phyloP scores from a whole-genome alignment of 1,140 invertebrate genomes.

The Chelonus insularis region DNA sequence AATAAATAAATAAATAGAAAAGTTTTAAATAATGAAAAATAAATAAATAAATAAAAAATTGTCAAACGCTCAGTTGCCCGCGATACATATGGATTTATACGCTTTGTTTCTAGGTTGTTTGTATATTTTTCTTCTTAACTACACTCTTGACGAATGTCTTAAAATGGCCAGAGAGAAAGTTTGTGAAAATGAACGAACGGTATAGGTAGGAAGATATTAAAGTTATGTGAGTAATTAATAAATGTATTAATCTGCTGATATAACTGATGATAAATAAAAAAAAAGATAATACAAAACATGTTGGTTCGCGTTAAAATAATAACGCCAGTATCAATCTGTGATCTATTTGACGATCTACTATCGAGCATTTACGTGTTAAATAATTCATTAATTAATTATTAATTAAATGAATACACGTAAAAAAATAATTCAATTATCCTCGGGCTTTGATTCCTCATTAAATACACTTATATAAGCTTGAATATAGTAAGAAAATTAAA shows the following conservation, averaged over 20 bases:
- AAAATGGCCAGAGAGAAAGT: too few species aligned
- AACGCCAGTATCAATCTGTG: conserved; percentile 22
- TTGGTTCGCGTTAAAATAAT: not conserved
- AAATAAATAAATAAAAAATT: not conserved
- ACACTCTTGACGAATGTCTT: too few species aligned
- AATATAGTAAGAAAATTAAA: not conserved
- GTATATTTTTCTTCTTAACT: too few species aligned
- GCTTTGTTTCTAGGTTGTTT: conserved; percentile 13
- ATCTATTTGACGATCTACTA: conserved; percentile 17
- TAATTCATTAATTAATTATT: too few species aligned
- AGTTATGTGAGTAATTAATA: too few species aligned
- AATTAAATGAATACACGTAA: too few species aligned
- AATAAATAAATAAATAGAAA: not conserved
- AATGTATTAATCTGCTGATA: not conserved
- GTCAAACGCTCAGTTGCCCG: not conserved
- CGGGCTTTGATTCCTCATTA: conserved; percentile 3
- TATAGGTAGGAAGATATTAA: too few species aligned
- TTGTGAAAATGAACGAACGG: too few species aligned
- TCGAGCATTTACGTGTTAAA: not conserved
- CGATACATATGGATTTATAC: too few species aligned
- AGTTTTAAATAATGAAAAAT: not conserved
- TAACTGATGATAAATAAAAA: not conserved
- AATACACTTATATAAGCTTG: conserved; percentile 17
- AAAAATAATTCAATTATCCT: not conserved
- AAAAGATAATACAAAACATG: conserved; percentile 1